These are phyloP conservation scores for Trichogramma dendrolimi DNA, from an alignment of 2,888 invertebrate genomes.

Conservation along the genomic window DNA sequence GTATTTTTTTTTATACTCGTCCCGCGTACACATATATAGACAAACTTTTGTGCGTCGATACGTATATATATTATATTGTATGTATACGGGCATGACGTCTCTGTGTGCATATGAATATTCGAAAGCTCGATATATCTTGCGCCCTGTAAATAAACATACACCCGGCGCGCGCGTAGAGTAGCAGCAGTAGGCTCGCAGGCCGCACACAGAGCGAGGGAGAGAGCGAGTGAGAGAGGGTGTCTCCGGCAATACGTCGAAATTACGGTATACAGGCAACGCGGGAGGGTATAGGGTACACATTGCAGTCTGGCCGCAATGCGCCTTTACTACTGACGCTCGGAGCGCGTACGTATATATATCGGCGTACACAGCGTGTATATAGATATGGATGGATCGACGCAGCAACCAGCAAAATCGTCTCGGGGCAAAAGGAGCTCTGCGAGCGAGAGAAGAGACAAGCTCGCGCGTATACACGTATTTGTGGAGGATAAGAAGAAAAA, in stretches of 20 bases:
- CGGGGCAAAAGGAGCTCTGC: constrained; percentile 2
- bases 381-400: neutral
- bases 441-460: constrained; percentile 1
- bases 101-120: too few species aligned
- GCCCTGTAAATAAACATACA: too few species aligned
- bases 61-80: too few species aligned
- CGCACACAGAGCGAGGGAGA: neutral
- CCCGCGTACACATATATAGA: too few species aligned
- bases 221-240: neutral
- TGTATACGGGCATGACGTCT: too few species aligned
- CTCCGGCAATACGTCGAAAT: too few species aligned
- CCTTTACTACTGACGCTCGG: constrained; percentile 28
- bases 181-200: neutral
- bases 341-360: constrained; percentile 21
- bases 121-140: too few species aligned
- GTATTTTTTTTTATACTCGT: too few species aligned
- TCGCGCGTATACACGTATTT: neutral
- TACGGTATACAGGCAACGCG: too few species aligned
- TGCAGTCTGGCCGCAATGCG: constrained; percentile 26
- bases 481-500: neutral
- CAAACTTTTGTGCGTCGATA: too few species aligned
- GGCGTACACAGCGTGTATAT: neutral
- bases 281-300: too few species aligned
- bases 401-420: neutral
- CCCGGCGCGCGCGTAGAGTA: too few species aligned